Evolutionary conservation across 2,797 vertebrate species (phyloP), one percentile per base, ranked within the genome.

Genomic region (Alauda arvensis): DNA sequence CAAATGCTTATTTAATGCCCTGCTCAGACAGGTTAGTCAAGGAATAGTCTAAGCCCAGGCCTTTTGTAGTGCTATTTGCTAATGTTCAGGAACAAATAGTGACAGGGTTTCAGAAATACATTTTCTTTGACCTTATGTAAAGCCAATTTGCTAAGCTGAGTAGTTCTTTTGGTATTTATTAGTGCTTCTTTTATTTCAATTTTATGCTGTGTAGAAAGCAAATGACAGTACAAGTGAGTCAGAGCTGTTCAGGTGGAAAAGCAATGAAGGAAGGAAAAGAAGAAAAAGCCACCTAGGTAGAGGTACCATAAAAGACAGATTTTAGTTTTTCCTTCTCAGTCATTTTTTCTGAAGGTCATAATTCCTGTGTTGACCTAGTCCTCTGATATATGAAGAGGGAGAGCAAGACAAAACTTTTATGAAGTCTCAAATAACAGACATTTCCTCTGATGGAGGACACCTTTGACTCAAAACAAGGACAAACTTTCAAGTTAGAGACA

Each of bases 51-150:
- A 81, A 61, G 9, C 7, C 13, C 21, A 46, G 25, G 28, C 9
- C 12, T 72, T 90, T 84, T 70, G 21, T 72, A 63, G 67, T 39
- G 39, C 2, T 84, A 28, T 89, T 83, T 85, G 52, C 39, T 33
- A 71, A 57, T 46, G 18, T 49, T 77, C 59, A 74, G 76, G 68
- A 84, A 31, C 10, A 86, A 86, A 89, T 24, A 79, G 23, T 46
- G 59, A 72, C 66, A 46, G 28, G 14, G 12, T 69, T 84, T 86
- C 68, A 82, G 57, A 86, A 88, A 74, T 28, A 9, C 10, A 26
- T 89, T 83, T 76, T 13, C 23, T 87, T 87, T 91, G 87, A 81
- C 59, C 74, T 92, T 60, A 60, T 42, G 37, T 74, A 79, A 43
- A 85, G 24, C 17, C 14, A 77, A 79, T 93, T 89, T 91, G 33